Conservation (phyloP, 1,140 invertebrate species). For the Acyrthosiphon pisum region DNA sequence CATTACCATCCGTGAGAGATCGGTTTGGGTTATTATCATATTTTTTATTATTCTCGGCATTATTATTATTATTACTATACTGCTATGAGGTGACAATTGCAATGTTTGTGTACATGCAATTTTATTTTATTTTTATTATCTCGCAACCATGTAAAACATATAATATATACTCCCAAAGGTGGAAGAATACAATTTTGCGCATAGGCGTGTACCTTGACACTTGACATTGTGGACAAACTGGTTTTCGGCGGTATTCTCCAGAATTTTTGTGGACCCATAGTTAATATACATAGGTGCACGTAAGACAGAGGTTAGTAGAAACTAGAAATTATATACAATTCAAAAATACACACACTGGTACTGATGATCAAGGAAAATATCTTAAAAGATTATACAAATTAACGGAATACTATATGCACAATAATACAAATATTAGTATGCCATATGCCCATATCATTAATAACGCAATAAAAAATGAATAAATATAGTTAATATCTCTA, state of each 20-base stretch:
- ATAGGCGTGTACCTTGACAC: conserved; percentile 42
- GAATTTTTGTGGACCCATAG: neutral
- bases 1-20: neutral
- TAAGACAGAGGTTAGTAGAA: neutral
- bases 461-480: neutral
- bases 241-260: conserved; percentile 5
- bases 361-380: neutral
- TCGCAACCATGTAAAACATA: neutral
- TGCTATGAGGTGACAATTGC: neutral
- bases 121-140: conserved; percentile 2
- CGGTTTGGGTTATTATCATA: neutral
- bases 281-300: neutral
- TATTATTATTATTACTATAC: conserved; percentile 4
- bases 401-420: neutral
- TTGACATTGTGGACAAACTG: conserved; percentile 37
- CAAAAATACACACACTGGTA: neutral
- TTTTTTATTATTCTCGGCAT: neutral
- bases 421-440: neutral
- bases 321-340: neutral
- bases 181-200: neutral
- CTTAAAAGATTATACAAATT: neutral
- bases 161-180: neutral
- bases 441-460: neutral
- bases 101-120: neutral
- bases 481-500: neutral